Evolutionary conservation across 2,113 vertebrate genomes (phyloP).

Genomic region (Macroglossus sobrinus): DNA sequence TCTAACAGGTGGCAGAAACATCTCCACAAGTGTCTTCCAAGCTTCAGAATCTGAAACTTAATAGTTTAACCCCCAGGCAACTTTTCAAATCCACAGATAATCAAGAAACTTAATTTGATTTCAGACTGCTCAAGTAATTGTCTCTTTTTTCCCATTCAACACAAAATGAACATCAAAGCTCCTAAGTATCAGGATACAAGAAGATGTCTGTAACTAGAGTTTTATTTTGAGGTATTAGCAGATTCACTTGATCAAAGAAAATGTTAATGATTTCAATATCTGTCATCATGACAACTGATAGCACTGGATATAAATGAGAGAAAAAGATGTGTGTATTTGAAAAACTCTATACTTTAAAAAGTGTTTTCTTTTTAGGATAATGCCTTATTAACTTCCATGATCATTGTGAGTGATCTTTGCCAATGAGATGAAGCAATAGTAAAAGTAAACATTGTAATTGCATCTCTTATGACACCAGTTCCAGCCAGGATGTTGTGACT

Average conservation of each 20-base stretch:
- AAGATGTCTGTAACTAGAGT: not conserved
- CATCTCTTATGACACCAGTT: not conserved
- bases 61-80: slow-evolving; percentile 62
- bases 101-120: slow-evolving; percentile 40
- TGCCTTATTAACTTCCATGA: not conserved
- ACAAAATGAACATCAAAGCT: not conserved
- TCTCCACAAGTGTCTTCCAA: slow-evolving; percentile 79
- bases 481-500: not conserved
- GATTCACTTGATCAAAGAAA: not conserved
- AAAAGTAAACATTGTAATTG: not conserved
- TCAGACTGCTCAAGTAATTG: not conserved
- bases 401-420: not conserved
- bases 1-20: slow-evolving; percentile 71
- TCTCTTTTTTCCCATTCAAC: not conserved
- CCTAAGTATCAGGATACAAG: not conserved
- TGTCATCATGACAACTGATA: not conserved
- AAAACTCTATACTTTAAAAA: not conserved
- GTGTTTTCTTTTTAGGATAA: not conserved
- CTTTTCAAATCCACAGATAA: slow-evolving; percentile 74
- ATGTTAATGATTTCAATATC: not conserved
- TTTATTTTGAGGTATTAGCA: not conserved
- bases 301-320: not conserved
- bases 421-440: not conserved
- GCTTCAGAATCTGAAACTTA: slow-evolving; percentile 77
- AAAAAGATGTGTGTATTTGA: not conserved